A percentile compares a stretch with the other conserved stretches of the same genome.
Evolutionary conservation across 2,797 vertebrate genomes (phyloP).

Genomic region (Cynodonichthys magdalenae): DNA sequence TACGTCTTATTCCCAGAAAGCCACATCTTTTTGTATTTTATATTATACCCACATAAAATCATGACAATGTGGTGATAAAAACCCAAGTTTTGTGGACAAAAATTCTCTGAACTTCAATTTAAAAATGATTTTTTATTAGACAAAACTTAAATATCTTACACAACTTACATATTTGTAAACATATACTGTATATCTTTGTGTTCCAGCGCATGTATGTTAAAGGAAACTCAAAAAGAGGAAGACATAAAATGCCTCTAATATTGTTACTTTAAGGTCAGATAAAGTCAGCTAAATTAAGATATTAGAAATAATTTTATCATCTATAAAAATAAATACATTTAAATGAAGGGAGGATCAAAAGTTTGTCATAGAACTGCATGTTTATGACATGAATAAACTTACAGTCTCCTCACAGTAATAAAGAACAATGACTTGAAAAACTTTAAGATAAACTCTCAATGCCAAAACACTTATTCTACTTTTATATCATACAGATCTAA

Average conservation of each 20-base stretch:
- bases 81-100: too few species aligned
- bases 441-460: not conserved
- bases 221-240: not conserved
- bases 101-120: too few species aligned
- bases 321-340: not conserved
- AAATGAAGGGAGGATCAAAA: not conserved
- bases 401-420: not conserved
- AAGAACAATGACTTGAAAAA: not conserved
- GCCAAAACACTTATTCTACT: not conserved
- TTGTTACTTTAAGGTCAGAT: too few species aligned
- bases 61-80: too few species aligned
- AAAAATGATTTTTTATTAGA: too few species aligned
- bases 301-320: not conserved
- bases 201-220: not conserved
- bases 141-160: too few species aligned
- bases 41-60: too few species aligned
- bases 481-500: constrained; percentile 2
- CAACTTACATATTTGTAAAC: too few species aligned
- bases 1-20: too few species aligned
- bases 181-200: too few species aligned
- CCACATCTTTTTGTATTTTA: too few species aligned
- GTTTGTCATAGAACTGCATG: not conserved
- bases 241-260: not conserved
- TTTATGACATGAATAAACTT: not conserved
- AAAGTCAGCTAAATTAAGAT: too few species aligned